Evolutionary conservation across 2,113 vertebrate genomes (phyloP).

Genomic region (Lepus europaeus): DNA sequence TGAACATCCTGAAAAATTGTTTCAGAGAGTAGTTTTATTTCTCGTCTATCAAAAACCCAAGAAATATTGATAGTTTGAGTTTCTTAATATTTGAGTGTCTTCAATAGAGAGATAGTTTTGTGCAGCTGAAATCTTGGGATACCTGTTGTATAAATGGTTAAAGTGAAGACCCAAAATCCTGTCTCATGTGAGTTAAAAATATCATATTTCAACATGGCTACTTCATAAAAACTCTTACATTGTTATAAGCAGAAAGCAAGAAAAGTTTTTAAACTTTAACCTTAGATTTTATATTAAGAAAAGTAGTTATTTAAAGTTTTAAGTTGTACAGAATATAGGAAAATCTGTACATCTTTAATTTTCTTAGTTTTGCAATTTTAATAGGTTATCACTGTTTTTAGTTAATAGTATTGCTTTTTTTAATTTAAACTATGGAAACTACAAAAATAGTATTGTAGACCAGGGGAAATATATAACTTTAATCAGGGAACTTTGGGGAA

Average conservation of each 20-base stretch:
- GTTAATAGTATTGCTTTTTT: slow-evolving; percentile 44
- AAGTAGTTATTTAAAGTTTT: slow-evolving; percentile 45
- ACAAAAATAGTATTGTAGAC: slow-evolving; percentile 30
- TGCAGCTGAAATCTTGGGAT: slow-evolving; percentile 50
- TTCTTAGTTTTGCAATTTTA: slow-evolving; percentile 56
- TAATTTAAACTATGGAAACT: slow-evolving; percentile 50
- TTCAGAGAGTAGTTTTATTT: slow-evolving; percentile 59
- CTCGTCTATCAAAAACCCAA: slow-evolving; percentile 46
- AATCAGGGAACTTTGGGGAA: slow-evolving; percentile 19
- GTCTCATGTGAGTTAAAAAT: slow-evolving; percentile 77
- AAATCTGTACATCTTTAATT: slow-evolving; percentile 42
- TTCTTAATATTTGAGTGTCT: slow-evolving; percentile 34
- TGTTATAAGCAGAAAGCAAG: slow-evolving; percentile 44
- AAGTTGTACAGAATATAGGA: slow-evolving; percentile 37
- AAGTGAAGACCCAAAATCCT: slow-evolving; percentile 65
- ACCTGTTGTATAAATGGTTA: slow-evolving; percentile 78
- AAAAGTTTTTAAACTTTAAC: slow-evolving; percentile 63
- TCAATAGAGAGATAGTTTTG: slow-evolving; percentile 49
- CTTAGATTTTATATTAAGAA: slow-evolving; percentile 60
- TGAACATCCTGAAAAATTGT: slow-evolving; percentile 65
- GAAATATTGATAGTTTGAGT: slow-evolving; percentile 24
- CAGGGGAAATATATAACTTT: slow-evolving; percentile 35
- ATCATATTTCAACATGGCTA: slow-evolving; percentile 75
- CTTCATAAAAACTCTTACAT: slow-evolving; percentile 68
- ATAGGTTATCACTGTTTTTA: slow-evolving; percentile 50